Conservation (phyloP, 2,797 vertebrate species). For the Chelidonichthys spinosus region DNA sequence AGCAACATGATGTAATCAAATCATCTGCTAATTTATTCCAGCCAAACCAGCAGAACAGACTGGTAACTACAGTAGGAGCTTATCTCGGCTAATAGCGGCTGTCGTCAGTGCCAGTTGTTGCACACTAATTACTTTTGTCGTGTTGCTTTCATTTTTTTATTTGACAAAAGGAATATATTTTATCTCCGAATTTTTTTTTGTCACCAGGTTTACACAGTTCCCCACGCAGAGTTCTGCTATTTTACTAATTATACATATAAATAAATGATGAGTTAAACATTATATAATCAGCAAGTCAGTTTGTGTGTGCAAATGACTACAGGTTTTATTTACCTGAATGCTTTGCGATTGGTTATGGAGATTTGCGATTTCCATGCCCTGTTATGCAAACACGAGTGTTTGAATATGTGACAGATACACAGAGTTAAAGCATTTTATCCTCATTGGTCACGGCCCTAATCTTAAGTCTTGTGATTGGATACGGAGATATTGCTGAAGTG, state of each 20-base stretch:
- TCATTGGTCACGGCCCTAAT: constrained; percentile 75
- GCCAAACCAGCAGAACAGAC: constrained; percentile 22
- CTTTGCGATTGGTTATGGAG: constrained; percentile 61
- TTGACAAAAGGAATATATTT: constrained; percentile 6
- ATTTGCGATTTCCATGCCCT: constrained; percentile 63
- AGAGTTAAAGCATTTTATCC: constrained; percentile 73
- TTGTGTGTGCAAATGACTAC: constrained; percentile 51
- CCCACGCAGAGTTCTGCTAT: constrained; percentile 16
- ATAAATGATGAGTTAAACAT: constrained; percentile 51
- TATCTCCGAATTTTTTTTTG: constrained; percentile 6
- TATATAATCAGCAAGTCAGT: constrained; percentile 52
- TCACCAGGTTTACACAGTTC: constrained; percentile 27
- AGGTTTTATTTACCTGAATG: constrained; percentile 73
- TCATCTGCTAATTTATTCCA: constrained; percentile 53
- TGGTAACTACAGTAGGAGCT: constrained; percentile 37
- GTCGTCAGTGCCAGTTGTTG: constrained; percentile 40
- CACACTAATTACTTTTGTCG: constrained; percentile 44
- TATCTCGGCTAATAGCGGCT: constrained; percentile 43
- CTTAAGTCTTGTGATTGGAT: constrained; percentile 77
- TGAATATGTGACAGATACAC: constrained; percentile 74
- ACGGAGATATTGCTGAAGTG: constrained; percentile 74
- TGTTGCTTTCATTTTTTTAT: constrained; percentile 39
- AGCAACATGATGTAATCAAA: constrained; percentile 43
- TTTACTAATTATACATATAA: constrained; percentile 35
- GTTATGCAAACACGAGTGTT: constrained; percentile 68